Conservation (phyloP, 2,113 vertebrate genomes). For the Silurus glanis region DNA sequence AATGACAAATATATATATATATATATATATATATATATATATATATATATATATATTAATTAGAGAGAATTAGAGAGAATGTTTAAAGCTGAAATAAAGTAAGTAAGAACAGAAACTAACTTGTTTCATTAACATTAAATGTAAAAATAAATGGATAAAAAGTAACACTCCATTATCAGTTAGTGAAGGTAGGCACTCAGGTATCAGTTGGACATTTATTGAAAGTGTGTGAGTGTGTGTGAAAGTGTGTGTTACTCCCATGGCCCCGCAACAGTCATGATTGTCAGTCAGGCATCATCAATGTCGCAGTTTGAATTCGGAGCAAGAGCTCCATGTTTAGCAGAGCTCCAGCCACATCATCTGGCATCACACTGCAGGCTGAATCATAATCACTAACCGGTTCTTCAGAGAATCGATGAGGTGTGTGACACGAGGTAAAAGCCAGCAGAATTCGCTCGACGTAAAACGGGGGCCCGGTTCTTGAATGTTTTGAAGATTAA, state of each 20-base stretch:
- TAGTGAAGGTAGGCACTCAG: neutral
- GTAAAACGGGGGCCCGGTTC: constrained; percentile 61
- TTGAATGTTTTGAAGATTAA: constrained; percentile 65
- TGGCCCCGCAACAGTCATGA: neutral
- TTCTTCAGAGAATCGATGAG: constrained; percentile 55
- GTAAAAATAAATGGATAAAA: neutral
- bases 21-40: too few relatives aligned
- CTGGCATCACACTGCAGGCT: constrained; percentile 10
- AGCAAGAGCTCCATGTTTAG: neutral
- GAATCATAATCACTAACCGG: constrained; percentile 57
- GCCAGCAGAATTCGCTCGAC: constrained; percentile 59
- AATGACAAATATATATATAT: too few relatives aligned
- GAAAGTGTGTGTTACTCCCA: neutral
- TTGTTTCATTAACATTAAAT: neutral
- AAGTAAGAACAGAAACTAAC: neutral
- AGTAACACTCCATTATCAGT: neutral
- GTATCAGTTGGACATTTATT: neutral
- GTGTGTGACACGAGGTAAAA: constrained; percentile 55
- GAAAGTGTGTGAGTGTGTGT: neutral
- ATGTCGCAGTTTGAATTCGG: constrained; percentile 20
- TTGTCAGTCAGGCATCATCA: neutral
- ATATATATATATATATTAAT: too few relatives aligned
- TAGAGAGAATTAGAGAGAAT: too few relatives aligned
- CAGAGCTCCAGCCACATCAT: constrained; percentile 19
- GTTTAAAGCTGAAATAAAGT: neutral